Evolutionary conservation across 2,113 vertebrate genomes (phyloP).

Genomic region (Puffinus mauretanicus): DNA sequence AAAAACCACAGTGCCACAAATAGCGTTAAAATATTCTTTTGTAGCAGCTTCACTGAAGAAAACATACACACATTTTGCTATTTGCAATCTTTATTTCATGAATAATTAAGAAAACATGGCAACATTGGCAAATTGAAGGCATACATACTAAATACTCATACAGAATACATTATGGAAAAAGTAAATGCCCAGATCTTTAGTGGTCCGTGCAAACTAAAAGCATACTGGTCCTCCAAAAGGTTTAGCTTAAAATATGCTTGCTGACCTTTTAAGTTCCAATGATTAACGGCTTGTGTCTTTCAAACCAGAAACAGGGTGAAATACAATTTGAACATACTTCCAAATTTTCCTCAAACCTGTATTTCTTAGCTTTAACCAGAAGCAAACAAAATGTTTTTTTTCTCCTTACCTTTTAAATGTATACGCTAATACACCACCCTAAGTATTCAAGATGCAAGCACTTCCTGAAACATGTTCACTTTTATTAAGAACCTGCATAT

Average conservation of each 20-base stretch:
- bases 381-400: neutral
- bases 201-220: slow-evolving; percentile 63
- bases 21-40: neutral
- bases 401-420: neutral
- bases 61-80: neutral
- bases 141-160: slow-evolving; percentile 66
- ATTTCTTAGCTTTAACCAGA: slow-evolving; percentile 1
- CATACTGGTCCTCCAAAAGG: slow-evolving; percentile 46
- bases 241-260: slow-evolving; percentile 39
- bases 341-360: neutral
- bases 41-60: neutral
- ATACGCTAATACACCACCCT: neutral
- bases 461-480: neutral
- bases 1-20: neutral
- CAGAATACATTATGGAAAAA: slow-evolving; percentile 63
- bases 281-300: neutral
- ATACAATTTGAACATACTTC: neutral
- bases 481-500: neutral
- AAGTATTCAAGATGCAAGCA: neutral
- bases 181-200: slow-evolving; percentile 61
- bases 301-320: slow-evolving; percentile 3
- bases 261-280: neutral
- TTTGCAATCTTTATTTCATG: slow-evolving; percentile 61
- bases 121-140: slow-evolving; percentile 63
- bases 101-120: slow-evolving; percentile 65